Evolutionary conservation across 2,113 vertebrate genomes (phyloP).

Genomic region (Paradisaea rubra): DNA sequence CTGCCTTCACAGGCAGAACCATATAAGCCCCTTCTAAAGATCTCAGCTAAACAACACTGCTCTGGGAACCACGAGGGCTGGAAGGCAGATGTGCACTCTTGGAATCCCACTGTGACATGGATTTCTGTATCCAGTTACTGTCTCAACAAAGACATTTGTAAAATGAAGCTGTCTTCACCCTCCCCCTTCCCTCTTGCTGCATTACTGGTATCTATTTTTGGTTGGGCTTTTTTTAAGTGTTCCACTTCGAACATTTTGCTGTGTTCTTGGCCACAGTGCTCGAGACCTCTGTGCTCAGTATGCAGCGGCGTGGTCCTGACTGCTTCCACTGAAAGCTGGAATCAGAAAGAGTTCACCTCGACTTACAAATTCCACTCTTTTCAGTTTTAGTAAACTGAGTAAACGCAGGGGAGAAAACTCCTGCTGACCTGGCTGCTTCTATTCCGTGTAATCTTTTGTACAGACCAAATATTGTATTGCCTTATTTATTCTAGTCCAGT

Average conservation of each 20-base stretch:
- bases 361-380: neutral
- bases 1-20: neutral
- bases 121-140: conserved; percentile 57
- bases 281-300: neutral
- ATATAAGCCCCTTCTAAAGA: neutral
- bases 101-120: conserved; percentile 28
- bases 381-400: neutral
- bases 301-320: accelerated
- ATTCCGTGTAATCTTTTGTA: neutral
- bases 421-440: neutral
- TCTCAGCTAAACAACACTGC: neutral
- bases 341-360: neutral
- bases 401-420: neutral
- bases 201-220: conserved; percentile 49
- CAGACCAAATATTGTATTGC: neutral
- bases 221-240: neutral
- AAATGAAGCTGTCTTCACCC: conserved; percentile 42
- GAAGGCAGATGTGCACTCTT: conserved; percentile 44
- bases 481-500: neutral
- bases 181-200: conserved; percentile 29
- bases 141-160: conserved; percentile 52
- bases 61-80: neutral
- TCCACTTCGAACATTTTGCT: neutral
- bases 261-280: neutral
- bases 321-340: neutral